Conservation (phyloP, 2,888 invertebrate genomes). For the Lithophane semibrunnea region DNA sequence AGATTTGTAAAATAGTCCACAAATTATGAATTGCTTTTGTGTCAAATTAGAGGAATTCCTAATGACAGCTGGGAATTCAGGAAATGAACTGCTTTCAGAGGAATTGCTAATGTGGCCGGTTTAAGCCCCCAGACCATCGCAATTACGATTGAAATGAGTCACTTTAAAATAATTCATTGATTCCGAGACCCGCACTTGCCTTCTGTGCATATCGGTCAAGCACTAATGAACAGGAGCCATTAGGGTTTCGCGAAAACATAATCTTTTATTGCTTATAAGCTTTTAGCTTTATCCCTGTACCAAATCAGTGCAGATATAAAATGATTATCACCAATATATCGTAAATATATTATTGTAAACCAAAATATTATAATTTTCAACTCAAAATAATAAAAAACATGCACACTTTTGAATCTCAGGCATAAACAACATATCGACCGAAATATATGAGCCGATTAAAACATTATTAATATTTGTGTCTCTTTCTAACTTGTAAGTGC, state of each 20-base stretch:
- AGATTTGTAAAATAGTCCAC: too few species aligned
- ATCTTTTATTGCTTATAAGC: constrained; percentile 29
- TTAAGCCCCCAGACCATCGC: too few species aligned
- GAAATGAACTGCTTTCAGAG: too few species aligned
- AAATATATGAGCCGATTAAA: constrained; percentile 88
- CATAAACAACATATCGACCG: constrained; percentile 85
- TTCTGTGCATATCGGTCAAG: constrained; percentile 20
- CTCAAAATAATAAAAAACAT: constrained; percentile 62
- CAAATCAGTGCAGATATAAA: constrained; percentile 52
- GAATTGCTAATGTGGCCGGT: too few species aligned
- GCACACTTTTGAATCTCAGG: constrained; percentile 52
- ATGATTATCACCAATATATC: constrained; percentile 54
- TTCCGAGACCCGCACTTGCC: not conserved
- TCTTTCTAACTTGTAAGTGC: constrained; percentile 61
- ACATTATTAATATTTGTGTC: constrained; percentile 83
- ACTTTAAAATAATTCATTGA: constrained; percentile 5
- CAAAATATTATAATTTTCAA: constrained; percentile 65
- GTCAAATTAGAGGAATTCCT: too few species aligned
- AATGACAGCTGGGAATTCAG: too few species aligned
- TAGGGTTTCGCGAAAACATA: constrained; percentile 29
- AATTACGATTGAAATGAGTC: constrained; percentile 8
- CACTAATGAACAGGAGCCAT: constrained; percentile 27
- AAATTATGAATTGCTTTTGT: too few species aligned
- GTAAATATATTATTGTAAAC: constrained; percentile 61
- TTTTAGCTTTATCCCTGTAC: constrained; percentile 22